Base-by-base conservation (phyloP, 2,888 invertebrate species). In the Heliconius charithonia region DNA sequence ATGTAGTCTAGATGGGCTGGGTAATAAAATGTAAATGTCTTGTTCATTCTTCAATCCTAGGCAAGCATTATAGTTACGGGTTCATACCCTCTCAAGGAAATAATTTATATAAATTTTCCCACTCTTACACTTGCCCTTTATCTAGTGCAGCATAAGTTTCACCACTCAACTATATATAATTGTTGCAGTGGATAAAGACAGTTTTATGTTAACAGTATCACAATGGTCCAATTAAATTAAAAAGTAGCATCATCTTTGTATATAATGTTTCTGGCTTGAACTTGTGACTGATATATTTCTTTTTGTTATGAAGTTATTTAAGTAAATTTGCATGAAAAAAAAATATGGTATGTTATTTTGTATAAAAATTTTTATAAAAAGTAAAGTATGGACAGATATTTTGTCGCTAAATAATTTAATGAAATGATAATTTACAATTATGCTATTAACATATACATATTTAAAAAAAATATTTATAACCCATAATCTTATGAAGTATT, bases 181-280 rank as follows among this genome's bases (percentile, higher is more conserved):
- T 13, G 6, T 63, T 27, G 10, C 27, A 25, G 69, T 13, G 7
- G 69, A 69, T 13, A 25, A 41, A 41, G 69, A 25, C 67, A 67
- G 67, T 69, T 19, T 63, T 63, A 27, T 63, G 0, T 27, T 63
- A 27, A 16, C 27, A 6, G 13, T 63, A 63, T 27, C 13, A 27
- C 16, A 27, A 27, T 63, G 2, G 13, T 63, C 27, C 4, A 41
- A 19, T 19, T 59, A 66, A 10, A n/a, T 69, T 25, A 19, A 65
- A n/a, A 25, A 13, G n/a, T 37, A 22, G n/a, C 12, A 69, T n/a
- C 67, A 32, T n/a, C 4, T 32, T 71, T 78, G 78, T 65, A 75
- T 71, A 70, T 78, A 75, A 75, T 65, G 56, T 70, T 75, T 75
- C 16, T 12, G 32, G 62, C 56, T 80, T 78, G 80, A 51, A 32